These are phyloP conservation scores for Paraescarpia echinospica DNA, from an alignment of 1,140 invertebrate genomes.

Conservation along the genomic window DNA sequence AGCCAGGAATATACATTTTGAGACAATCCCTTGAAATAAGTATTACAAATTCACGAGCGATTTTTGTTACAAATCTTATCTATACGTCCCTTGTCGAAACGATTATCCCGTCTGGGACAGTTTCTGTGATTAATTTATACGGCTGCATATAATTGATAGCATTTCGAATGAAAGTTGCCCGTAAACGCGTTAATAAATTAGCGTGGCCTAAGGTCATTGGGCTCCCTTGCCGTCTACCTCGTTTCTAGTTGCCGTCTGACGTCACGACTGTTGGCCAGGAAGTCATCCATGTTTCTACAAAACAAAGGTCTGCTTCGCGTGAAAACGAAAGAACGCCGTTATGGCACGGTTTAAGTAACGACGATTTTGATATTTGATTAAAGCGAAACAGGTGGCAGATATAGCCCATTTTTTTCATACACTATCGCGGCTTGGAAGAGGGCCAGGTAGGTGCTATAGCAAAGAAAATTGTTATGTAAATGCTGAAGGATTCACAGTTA, in stretches of 20 bases:
- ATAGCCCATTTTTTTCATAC: not conserved
- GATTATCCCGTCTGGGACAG: not conserved
- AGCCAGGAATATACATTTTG: not conserved
- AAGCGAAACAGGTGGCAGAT: not conserved
- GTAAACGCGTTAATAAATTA: not conserved
- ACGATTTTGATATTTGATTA: not conserved
- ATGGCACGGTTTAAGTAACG: not conserved
- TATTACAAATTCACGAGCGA: not conserved
- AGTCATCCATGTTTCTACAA: conserved; percentile 1
- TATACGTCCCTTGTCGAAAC: not conserved
- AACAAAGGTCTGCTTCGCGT: not conserved
- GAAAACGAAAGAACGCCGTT: not conserved
- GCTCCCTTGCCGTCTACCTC: not conserved
- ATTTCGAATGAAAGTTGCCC: not conserved
- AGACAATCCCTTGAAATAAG: not conserved
- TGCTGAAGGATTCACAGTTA: no score
- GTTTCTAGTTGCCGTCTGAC: conserved; percentile 3
- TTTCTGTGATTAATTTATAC: not conserved
- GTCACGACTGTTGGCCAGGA: conserved; percentile 3
- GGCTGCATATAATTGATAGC: not conserved
- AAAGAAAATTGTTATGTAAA: not conserved
- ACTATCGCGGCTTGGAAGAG: not conserved
- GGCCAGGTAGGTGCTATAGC: not conserved
- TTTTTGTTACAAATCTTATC: not conserved
- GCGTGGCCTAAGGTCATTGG: not conserved